These are phyloP conservation scores for Amazona ochrocephala DNA, from an alignment of 2,797 vertebrate genomes.

Conservation along the genomic window DNA sequence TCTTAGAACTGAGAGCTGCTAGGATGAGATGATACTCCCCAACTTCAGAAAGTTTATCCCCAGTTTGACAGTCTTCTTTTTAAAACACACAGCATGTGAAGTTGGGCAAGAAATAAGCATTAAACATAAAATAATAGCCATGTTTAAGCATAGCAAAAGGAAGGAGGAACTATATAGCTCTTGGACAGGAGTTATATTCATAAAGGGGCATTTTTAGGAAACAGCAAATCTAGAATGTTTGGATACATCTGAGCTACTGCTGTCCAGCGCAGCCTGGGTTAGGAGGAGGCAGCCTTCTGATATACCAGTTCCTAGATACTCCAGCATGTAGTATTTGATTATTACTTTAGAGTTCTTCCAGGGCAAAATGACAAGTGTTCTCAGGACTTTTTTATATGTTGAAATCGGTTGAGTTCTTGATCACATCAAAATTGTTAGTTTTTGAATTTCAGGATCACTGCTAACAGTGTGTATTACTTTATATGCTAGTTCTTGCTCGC, in stretches of 20 bases:
- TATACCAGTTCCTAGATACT: background rate
- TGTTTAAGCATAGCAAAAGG: background rate
- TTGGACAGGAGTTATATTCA: background rate
- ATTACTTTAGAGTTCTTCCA: background rate
- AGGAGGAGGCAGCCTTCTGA: background rate
- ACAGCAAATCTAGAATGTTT: background rate
- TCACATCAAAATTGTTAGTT: background rate
- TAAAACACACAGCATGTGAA: background rate
- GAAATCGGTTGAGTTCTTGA: background rate
- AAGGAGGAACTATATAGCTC: background rate
- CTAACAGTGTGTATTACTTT: background rate
- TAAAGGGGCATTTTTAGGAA: background rate
- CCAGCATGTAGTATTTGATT: background rate
- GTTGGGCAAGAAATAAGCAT: background rate
- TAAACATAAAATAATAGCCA: background rate
- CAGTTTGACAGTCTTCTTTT: background rate
- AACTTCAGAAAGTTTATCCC: background rate
- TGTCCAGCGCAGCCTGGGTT: fast-evolving
- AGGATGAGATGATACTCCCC: background rate
- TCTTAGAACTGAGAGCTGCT: background rate
- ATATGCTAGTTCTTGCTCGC: background rate
- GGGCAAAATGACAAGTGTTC: background rate
- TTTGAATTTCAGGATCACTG: background rate
- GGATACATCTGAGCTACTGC: background rate
- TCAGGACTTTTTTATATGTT: background rate